phyloP scores from a whole-genome alignment of 2,888 invertebrate species.

The Drosophila cognata region DNA sequence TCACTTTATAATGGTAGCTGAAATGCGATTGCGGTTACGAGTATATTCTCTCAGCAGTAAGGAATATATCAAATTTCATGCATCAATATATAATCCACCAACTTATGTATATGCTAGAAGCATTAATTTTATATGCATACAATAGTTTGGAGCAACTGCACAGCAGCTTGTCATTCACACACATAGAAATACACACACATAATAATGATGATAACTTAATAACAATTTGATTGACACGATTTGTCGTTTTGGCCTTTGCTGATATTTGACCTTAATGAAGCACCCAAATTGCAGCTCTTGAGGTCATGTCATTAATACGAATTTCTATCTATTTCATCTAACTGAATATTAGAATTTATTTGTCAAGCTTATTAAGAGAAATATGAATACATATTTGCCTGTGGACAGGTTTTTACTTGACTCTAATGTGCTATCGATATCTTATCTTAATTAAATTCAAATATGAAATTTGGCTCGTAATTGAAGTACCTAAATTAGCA shows the following conservation, averaged over 20 bases:
- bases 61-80: slow-evolving; percentile 43
- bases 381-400: background rate
- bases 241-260: slow-evolving; percentile 2
- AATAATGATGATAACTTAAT: slow-evolving; percentile 28
- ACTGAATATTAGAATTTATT: slow-evolving; percentile 12
- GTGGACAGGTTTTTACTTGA: background rate
- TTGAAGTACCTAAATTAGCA: background rate
- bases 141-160: background rate
- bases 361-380: background rate
- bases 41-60: slow-evolving; percentile 18
- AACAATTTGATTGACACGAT: slow-evolving; percentile 40
- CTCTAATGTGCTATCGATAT: background rate
- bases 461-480: no score
- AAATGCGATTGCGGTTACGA: slow-evolving; percentile 7
- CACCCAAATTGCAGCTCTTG: slow-evolving; percentile 46
- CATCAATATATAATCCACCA: slow-evolving; percentile 43
- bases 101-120: background rate
- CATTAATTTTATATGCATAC: background rate
- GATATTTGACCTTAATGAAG: slow-evolving; percentile 35
- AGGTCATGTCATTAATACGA: slow-evolving; percentile 58
- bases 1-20: slow-evolving; percentile 25
- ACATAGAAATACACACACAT: slow-evolving; percentile 11
- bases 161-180: background rate
- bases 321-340: slow-evolving; percentile 16
- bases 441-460: background rate